Base-by-base conservation (phyloP, 2,888 invertebrate genomes). In the Heliconius hortense region DNA sequence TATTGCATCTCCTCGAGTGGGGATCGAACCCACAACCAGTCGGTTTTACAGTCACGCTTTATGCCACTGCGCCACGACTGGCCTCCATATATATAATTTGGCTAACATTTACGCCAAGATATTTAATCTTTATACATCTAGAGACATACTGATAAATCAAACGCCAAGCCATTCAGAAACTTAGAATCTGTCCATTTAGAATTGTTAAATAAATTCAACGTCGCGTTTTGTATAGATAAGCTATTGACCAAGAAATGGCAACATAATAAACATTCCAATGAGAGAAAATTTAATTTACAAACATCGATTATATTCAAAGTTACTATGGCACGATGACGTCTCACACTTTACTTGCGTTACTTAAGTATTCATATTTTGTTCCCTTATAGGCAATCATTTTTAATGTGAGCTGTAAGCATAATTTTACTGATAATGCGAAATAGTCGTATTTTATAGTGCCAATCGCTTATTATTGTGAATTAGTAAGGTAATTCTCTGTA, bases 281-380 rank as follows among this genome's bases (percentile, higher is more conserved):
- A 56, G 56, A n/a, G n/a, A 21, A 56, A 56, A n/a, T 56, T 56
- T 4, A 56, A 56, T 28, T 35, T 64, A 64, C 35, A 18, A 35
- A 64, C 1, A n/a, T 35, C 4, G 64, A 63, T 21, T 63, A 63
- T 21, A 31, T 56, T n/a, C 56, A 56, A 56, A 56, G 56, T 56
- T n/a, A 56, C 21, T 56, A 56, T 56, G 4, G 39, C 24, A 66
- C 39, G 39, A 39, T 66, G 64, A 64, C 24, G 39, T 66, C 3
- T 18, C 39, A 15, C 39, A 66, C 43, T 66, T 66, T 24, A 18
- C 24, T 43, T 43, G 64, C 64, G 24, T 64, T 64, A 39, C 11
- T n/a, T 13, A 64, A 39, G n/a, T 66, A n/a, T 39, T 66, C 64
- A 66, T 66, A 66, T 66, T 66, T 66, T 24, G 24, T 66, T n/a